Evolutionary conservation across 1,140 invertebrate genomes (phyloP).

Genomic region (Laupala kohalensis): DNA sequence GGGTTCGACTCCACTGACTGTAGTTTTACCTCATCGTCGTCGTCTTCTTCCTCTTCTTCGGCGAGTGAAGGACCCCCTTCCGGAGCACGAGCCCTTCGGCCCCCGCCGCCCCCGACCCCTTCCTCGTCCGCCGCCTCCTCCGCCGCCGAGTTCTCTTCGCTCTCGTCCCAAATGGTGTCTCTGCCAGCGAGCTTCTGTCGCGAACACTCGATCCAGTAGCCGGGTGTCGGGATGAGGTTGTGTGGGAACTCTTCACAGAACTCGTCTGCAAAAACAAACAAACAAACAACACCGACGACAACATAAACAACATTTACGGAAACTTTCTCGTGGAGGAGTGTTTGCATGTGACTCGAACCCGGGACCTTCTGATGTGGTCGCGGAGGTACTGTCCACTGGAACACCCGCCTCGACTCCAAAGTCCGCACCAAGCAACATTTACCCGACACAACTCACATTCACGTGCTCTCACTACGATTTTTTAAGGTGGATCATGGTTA

Average conservation of each 20-base stretch:
- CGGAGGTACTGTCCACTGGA: too few species aligned
- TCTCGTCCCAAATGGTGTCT: conserved; percentile 76
- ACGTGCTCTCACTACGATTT: too few species aligned
- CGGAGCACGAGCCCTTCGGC: neutral
- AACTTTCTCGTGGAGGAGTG: too few species aligned
- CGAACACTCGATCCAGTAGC: conserved; percentile 92
- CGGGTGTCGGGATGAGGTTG: conserved; percentile 75
- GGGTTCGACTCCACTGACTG: too few species aligned
- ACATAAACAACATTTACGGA: neutral
- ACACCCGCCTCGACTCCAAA: too few species aligned
- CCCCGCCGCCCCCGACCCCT: conserved; percentile 23
- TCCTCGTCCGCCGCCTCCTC: conserved; percentile 1
- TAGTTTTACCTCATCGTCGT: conserved; percentile 7
- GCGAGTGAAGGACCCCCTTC: conserved; percentile 10
- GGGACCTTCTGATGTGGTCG: too few species aligned
- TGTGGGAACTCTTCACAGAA: conserved; percentile 87
- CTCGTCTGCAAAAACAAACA: conserved; percentile 52
- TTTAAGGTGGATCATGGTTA: too few species aligned
- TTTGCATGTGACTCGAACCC: too few species aligned
- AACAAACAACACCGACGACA: neutral
- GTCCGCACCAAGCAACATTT: too few species aligned
- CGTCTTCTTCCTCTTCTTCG: conserved; percentile 19
- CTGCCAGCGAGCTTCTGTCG: conserved; percentile 69
- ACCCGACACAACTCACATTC: too few species aligned
- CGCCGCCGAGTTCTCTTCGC: conserved; percentile 50